Conservation (phyloP, 2,888 invertebrate species). For the Tiliacea citrago region DNA sequence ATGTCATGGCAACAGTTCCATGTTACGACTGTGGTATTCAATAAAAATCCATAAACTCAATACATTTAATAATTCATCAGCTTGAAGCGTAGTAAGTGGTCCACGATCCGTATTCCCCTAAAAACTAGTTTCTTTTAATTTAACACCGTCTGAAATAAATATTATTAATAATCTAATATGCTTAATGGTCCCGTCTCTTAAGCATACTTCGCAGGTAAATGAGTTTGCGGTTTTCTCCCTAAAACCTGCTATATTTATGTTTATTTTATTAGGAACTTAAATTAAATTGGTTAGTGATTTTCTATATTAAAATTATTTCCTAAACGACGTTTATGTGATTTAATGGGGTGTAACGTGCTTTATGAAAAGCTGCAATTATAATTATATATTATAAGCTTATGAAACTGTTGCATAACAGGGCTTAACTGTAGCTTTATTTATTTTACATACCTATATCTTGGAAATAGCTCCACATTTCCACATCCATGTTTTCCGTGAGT, state of each 20-base stretch:
- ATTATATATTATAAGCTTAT: neutral
- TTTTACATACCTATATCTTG: too few species aligned
- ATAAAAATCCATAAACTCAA: neutral
- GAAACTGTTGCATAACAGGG: neutral
- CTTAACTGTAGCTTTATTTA: too few species aligned
- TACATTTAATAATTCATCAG: slow-evolving; percentile 1
- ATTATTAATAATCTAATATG: slow-evolving; percentile 32
- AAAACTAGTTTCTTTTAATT: slow-evolving; percentile 46
- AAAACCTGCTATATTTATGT: neutral
- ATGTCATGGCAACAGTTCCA: neutral
- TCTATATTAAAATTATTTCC: neutral
- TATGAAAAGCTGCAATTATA: neutral
- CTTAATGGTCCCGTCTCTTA: slow-evolving; percentile 19
- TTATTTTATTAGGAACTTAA: neutral
- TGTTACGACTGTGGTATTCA: neutral
- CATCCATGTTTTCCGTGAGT: too few species aligned
- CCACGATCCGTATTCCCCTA: slow-evolving; percentile 15
- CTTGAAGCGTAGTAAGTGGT: neutral
- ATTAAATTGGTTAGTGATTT: slow-evolving; percentile 5
- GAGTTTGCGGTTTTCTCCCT: slow-evolving; percentile 39
- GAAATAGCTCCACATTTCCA: too few species aligned
- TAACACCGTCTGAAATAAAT: slow-evolving; percentile 24
- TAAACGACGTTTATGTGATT: neutral
- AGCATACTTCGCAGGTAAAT: slow-evolving; percentile 28
- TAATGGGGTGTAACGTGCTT: neutral